Conservation (phyloP, 2,113 vertebrate genomes). For the Podilymbus podiceps region DNA sequence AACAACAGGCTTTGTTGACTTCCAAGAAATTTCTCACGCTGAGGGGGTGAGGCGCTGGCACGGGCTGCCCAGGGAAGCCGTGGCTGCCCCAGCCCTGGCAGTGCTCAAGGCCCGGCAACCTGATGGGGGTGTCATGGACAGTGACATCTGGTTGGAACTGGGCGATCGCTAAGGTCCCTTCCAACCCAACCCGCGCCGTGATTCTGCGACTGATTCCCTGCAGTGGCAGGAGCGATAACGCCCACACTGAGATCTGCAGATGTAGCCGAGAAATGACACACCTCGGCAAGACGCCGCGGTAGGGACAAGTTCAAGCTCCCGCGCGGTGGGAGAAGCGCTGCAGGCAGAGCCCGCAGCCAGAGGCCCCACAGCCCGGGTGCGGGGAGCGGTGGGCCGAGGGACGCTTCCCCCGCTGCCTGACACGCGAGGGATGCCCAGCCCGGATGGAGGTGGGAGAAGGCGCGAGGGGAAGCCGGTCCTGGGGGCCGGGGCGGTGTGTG, state of each 20-base stretch:
- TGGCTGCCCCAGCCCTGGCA: no score
- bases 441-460: not conserved
- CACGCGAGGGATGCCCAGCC: not conserved
- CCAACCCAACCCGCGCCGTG: no score
- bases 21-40: no score
- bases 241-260: not conserved
- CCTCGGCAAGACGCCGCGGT: not conserved
- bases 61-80: no score
- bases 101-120: no score
- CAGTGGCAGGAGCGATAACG: not conserved
- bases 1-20: not conserved
- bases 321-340: not conserved
- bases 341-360: not conserved
- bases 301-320: not conserved
- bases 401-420: not conserved
- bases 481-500: not conserved
- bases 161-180: no score
- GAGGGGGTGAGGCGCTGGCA: no score
- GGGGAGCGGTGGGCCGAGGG: not conserved
- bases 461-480: not conserved
- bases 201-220: no score
- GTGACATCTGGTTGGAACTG: no score
- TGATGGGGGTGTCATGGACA: no score
- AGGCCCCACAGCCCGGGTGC: no score
- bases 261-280: not conserved